Conservation (phyloP, 2,797 vertebrate species). For the Xenops minutus region DNA sequence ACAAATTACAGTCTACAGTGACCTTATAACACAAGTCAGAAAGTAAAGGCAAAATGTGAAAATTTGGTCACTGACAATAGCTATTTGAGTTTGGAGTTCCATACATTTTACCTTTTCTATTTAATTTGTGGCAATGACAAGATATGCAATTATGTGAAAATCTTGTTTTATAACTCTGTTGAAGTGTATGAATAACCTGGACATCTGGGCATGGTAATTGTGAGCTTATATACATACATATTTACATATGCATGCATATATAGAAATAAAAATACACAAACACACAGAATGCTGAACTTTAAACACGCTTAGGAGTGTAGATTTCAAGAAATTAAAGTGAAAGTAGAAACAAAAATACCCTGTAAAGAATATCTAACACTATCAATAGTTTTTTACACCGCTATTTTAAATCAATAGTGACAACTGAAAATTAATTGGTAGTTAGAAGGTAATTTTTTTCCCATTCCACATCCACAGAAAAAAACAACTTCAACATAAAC, state of each 20-base stretch:
- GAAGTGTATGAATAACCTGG: background rate
- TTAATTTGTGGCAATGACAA: background rate
- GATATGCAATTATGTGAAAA: background rate
- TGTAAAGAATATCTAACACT: background rate
- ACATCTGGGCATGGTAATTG: background rate
- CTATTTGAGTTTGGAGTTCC: background rate
- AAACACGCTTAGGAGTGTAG: background rate
- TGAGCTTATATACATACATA: background rate
- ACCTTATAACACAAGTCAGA: background rate
- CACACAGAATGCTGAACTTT: background rate
- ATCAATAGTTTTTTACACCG: background rate
- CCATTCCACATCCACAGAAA: background rate
- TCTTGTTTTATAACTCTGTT: background rate
- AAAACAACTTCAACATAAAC: background rate
- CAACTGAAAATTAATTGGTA: background rate
- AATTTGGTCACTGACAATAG: background rate
- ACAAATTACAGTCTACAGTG: background rate
- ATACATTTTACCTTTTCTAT: background rate
- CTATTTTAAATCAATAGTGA: background rate
- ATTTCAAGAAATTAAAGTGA: conserved; percentile 39
- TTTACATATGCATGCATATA: background rate
- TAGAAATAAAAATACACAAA: background rate
- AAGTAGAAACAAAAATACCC: background rate
- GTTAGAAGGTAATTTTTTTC: background rate
- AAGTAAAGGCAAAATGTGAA: background rate